Conservation (phyloP, 2,797 vertebrate species). For the Perodicticus potto region DNA sequence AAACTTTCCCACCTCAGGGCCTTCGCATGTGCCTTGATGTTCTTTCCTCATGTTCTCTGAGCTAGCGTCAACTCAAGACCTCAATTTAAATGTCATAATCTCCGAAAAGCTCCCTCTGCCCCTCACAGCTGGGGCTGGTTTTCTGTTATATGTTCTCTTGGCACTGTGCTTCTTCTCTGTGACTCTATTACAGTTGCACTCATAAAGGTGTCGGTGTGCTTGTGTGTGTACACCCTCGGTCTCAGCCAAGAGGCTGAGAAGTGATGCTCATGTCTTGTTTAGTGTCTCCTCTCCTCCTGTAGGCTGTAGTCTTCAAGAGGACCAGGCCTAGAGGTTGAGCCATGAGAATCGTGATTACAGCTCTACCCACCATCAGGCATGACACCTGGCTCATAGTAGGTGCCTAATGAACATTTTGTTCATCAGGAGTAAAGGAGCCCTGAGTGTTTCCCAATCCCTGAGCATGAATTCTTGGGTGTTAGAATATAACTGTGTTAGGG, state of each 20-base stretch:
- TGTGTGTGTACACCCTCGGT: not conserved
- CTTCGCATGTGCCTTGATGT: not conserved
- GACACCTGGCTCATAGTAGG: not conserved
- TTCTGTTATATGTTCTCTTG: not conserved
- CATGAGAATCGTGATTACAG: not conserved
- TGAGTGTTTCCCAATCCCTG: not conserved
- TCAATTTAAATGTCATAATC: not conserved
- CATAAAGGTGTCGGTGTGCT: not conserved
- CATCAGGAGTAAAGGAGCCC: not conserved
- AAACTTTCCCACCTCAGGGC: not conserved
- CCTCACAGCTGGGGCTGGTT: not conserved
- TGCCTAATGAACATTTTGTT: not conserved
- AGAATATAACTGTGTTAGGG: not conserved
- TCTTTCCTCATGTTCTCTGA: not conserved
- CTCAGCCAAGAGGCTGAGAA: too few relatives aligned
- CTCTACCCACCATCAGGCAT: not conserved
- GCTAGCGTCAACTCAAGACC: not conserved
- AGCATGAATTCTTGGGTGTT: accelerated
- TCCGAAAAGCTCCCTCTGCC: not conserved
- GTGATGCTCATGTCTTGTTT: not conserved
- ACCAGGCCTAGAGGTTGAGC: not conserved
- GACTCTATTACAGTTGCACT: too few relatives aligned
- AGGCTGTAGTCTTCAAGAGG: not conserved
- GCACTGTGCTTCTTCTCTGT: not conserved
- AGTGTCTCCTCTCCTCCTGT: not conserved